Base-by-base conservation (phyloP, 2,113 vertebrate genomes). In the Microcebus jonahi region DNA sequence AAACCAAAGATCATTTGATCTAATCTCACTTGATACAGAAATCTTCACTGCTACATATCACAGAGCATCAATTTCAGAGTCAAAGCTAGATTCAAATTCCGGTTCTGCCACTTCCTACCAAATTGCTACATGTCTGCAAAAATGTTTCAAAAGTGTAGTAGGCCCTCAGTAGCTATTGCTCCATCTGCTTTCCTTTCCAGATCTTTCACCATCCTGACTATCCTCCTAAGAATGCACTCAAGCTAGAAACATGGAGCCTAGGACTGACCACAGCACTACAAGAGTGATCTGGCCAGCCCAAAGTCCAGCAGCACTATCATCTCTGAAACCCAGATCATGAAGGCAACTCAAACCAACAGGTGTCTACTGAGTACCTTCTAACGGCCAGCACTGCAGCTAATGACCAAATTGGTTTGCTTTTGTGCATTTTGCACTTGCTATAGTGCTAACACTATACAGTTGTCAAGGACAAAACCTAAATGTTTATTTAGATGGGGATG, bases 401-500 rank as follows among this genome's bases (percentile, higher is more conserved):
- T 57, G 25, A 85, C 55, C 83, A 77, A 31, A 71, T 1, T 77
- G 42, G 39, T 71, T 92, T 68, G 63, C 77, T 92, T 95, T 87
- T 39, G 29, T 34, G 20, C 8, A 76, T 92, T 87, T 6, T 87
- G n/a, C 27, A 94, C 53, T 92, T 94, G 45, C 12, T 95, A 88
- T 88, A 76, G 45, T 90, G 45, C 27, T 59, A 90, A 81, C 0
- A 76, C 45, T n/a, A 76, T 83, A 87, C 84, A 90, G 88, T 3
- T 12, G 13, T 71, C 76, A 94, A 77, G 15, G 34, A 95, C 70
- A 94, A 96, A 95, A 86, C 20, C 45, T 93, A 75, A 89, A 88
- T 91, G 86, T 81, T 95, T 94, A 92, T 65, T 97, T 90, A 96
- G 84, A 39, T 59, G 25, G 11, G 18, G 57, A 11, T 90, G 65